Evolutionary conservation across 2,888 invertebrate genomes (phyloP), one percentile per base, ranked within the genome.

Genomic region (Urechis unicinctus): DNA sequence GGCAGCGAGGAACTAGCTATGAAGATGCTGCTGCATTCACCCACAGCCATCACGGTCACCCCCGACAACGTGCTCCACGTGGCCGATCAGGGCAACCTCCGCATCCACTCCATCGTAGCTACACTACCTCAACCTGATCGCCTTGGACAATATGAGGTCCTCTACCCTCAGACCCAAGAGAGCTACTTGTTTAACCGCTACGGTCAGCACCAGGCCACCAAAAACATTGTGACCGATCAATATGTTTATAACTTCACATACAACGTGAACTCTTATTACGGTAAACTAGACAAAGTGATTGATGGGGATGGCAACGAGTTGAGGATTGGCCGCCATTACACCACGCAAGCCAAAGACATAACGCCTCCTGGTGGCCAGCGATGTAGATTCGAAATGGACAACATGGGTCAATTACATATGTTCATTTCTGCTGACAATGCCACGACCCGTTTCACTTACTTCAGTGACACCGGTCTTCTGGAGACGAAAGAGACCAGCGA

Each of bases 31-130:
- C 92, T 96, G 75, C 92, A 92, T 68, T 91, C 93, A 0, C 91
- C 95, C 4, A 73, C 74, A 1, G 73, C 94, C 13, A 83, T 97
- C 44, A 88, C 93, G 13, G 92, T 96, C 42, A 91, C 94, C 30
- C 92, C 95, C 36, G 93, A 94, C 75, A 94, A 95, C n/a, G 88
- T 92, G 55, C 83, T 97, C 47, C 91, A 95, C 79, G 88, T 97
- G 52, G 92, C 95, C 42, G 97, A 98, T 81, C 91, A 93, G 84
- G 94, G 81, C 31, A 81, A 81, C 67, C 85, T 78, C 22, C 62
- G 78, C n/a, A 75, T 88, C 80, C 65, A 89, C 89, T 75, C 92
- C 46, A 63, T 75, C 24, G 69, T 75, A 28, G 72, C 74, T 5
- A 71, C 72, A 43, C 65, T 75, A 26, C 75, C 77, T 1, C 44